Evolutionary conservation across 1,140 invertebrate species (phyloP).

Genomic region (Schmidtea mediterranea): DNA sequence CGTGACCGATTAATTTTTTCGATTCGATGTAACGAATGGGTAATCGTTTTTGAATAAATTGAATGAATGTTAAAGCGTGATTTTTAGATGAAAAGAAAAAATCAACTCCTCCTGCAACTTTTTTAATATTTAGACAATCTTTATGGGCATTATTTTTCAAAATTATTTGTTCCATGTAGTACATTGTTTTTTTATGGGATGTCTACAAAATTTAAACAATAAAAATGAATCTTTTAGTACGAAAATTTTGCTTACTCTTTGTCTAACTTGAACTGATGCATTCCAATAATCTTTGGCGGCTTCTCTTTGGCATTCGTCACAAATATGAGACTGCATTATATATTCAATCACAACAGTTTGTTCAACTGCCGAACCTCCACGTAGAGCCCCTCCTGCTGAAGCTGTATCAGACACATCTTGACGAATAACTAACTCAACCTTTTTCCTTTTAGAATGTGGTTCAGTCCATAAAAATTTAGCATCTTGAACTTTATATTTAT

Average conservation of each 20-base stretch:
- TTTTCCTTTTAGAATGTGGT: slow-evolving; percentile 84
- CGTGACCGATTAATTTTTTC: slow-evolving; percentile 83
- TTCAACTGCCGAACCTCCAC: slow-evolving; percentile 30
- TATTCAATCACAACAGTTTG: slow-evolving; percentile 66
- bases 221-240: slow-evolving; percentile 4
- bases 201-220: slow-evolving; percentile 35
- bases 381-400: slow-evolving; percentile 17
- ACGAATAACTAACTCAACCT: slow-evolving; percentile 85
- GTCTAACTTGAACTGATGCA: slow-evolving; percentile 43
- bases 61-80: slow-evolving; percentile 72
- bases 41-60: slow-evolving; percentile 40
- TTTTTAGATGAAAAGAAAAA: slow-evolving; percentile 71
- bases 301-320: slow-evolving; percentile 72
- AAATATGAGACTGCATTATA: slow-evolving; percentile 67
- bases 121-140: slow-evolving; percentile 71
- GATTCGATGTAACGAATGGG: slow-evolving; percentile 49
- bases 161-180: slow-evolving; percentile 85
- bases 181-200: slow-evolving; percentile 88
- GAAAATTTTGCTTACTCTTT: too few species aligned
- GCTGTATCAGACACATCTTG: slow-evolving; percentile 39
- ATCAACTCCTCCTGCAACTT: slow-evolving; percentile 66
- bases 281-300: slow-evolving; percentile 96
- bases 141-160: slow-evolving; percentile 72
- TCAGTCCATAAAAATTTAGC: slow-evolving; percentile 95
- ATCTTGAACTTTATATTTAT: slow-evolving; percentile 46